Conservation (phyloP, 2,113 vertebrate genomes). For the Cyprinodon tularosa region DNA sequence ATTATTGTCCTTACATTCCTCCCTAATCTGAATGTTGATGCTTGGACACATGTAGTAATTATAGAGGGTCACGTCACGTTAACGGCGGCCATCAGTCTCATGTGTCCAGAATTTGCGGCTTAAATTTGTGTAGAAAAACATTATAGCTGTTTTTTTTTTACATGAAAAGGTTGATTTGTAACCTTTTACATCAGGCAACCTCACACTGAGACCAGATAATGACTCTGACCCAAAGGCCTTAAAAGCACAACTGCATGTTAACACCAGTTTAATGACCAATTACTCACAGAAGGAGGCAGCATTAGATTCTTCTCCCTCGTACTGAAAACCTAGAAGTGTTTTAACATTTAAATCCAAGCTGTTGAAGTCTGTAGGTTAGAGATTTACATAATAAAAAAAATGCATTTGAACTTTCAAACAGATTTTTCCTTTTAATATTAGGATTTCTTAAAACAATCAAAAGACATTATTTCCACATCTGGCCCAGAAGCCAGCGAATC, state of each 20-base stretch:
- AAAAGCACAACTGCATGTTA: constrained; percentile 19
- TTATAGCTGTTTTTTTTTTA: neutral
- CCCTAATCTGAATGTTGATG: neutral
- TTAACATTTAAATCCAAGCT: neutral
- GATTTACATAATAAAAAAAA: constrained; percentile 1
- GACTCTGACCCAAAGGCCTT: neutral
- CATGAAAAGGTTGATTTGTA: neutral
- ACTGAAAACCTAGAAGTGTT: neutral
- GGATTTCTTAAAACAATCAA: constrained; percentile 10
- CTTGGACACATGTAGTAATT: neutral
- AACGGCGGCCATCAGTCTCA: too few relatives aligned
- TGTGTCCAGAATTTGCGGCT: neutral
- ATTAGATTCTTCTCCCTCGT: constrained; percentile 3
- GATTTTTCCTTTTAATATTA: constrained; percentile 7
- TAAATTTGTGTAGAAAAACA: neutral
- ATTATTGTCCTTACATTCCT: neutral
- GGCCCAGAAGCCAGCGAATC: neutral
- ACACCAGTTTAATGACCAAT: constrained; percentile 31
- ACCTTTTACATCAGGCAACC: constrained; percentile 12
- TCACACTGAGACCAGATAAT: constrained; percentile 3
- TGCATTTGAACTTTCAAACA: neutral
- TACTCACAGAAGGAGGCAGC: constrained; percentile 8
- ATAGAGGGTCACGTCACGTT: neutral
- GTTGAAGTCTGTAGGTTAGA: accelerated
- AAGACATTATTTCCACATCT: neutral